Evolutionary conservation across 2,888 invertebrate genomes (phyloP), one percentile per base, ranked within the genome.

Genomic region (Pegoplata infirma): DNA sequence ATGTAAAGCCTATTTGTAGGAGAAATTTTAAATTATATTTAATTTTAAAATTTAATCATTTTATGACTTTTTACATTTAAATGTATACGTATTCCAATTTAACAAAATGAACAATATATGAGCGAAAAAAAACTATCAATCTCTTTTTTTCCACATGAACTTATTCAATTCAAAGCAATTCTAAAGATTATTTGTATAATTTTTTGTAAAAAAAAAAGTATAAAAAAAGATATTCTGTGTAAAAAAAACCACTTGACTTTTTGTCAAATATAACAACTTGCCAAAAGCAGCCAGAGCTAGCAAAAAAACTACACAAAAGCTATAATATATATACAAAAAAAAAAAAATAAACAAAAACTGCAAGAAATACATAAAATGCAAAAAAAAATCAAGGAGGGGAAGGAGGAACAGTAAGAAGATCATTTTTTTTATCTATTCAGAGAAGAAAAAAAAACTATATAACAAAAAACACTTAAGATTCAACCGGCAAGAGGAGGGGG

Each of bases 221-320:
- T n/a, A 5, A 46, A 16, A 10, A 46, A 59, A 10, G 12, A 49
- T n/a, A n/a, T n/a, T n/a, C 8, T 21, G 44, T 23, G n/a, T n/a
- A n/a, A n/a, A 61, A 61, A 61, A 5, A 19, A 28, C 61, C 47
- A 61, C 47, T 61, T 61, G 61, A 47, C 61, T 47, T 47, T 36
- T 47, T 61, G 17, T 61, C 46, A 61, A 61, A 61, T 32, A 19
- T 49, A 17, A 47, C 47, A 32, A 40, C 14, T 40, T 40, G 36
- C 36, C 36, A 61, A 61, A 23, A n/a, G 51, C 25, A 14, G 51
- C 14, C 12, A 16, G 3, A 40, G 36, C 25, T 25, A 3, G 23
- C n/a, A 53, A 40, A 40, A 40, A 40, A 40, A 12, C 12, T 40
- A n/a, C n/a, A 53, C 14, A 23, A 53, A 53, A 25, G 23, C n/a